Conservation (phyloP, 2,888 invertebrate genomes). For the Yponomeuta evonymella region DNA sequence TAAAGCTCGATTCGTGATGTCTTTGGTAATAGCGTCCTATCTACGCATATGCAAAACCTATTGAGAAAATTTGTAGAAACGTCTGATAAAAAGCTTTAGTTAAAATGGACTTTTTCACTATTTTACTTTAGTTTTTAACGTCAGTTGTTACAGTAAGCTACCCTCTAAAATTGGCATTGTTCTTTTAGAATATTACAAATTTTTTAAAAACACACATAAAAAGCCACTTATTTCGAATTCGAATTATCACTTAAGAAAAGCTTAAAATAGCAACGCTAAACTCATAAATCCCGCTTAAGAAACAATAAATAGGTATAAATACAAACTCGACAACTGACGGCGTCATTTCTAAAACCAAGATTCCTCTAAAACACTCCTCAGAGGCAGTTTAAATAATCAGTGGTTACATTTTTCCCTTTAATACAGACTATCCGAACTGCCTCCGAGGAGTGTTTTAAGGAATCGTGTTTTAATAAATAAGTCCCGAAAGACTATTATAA, state of each 20-base stretch:
- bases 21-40: conserved; percentile 14
- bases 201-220: conserved; percentile 2
- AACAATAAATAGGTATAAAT: conserved; percentile 25
- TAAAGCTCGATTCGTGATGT: conserved; percentile 21
- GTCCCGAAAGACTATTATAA: conserved; percentile 1
- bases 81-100: conserved; percentile 10
- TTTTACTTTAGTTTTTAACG: not conserved
- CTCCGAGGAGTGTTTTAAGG: too few relatives aligned
- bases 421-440: too few relatives aligned
- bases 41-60: conserved; percentile 9
- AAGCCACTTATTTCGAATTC: not conserved
- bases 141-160: conserved; percentile 28
- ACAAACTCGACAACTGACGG: not conserved
- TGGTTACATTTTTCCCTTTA: too few relatives aligned
- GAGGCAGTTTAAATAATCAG: too few relatives aligned
- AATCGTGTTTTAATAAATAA: too few relatives aligned
- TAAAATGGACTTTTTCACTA: conserved; percentile 11
- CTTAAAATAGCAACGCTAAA: conserved; percentile 20
- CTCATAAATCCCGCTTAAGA: conserved; percentile 23
- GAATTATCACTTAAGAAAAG: not conserved
- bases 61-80: conserved; percentile 1
- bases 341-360: too few relatives aligned
- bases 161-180: conserved; percentile 37
- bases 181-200: conserved; percentile 4
- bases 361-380: too few relatives aligned